phyloP scores from a whole-genome alignment of 2,113 vertebrate genomes.

The Picathartes gymnocephalus region DNA sequence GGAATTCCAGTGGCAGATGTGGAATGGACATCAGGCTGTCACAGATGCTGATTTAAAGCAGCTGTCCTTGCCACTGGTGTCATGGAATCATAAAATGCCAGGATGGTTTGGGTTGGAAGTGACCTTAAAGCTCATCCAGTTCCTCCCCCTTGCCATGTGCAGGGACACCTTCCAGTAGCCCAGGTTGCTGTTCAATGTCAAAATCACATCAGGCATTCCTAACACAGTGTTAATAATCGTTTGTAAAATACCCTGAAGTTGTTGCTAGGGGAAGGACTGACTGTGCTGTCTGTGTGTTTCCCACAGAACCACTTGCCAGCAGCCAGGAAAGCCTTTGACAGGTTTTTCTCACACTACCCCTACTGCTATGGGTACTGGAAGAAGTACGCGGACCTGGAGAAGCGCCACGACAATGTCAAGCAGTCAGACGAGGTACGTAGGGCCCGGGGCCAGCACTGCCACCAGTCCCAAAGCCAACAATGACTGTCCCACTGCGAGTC shows the following conservation, averaged over 20 bases:
- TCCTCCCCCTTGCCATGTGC: not conserved
- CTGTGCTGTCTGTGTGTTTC: not conserved
- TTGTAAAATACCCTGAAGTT: fast-evolving
- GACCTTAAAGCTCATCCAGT: not conserved
- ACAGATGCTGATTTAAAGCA: not conserved
- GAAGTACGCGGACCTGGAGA: constrained; percentile 97
- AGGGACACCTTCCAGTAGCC: not conserved
- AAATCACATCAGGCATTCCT: fast-evolving
- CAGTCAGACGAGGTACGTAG: constrained; percentile 92
- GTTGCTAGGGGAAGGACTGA: not conserved
- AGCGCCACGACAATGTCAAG: constrained; percentile 85
- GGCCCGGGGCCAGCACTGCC: constrained; percentile 38
- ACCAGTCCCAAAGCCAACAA: constrained; percentile 71
- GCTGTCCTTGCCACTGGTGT: not conserved
- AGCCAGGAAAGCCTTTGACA: constrained; percentile 90
- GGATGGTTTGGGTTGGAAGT: not conserved
- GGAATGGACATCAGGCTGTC: not conserved
- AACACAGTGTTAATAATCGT: not conserved
- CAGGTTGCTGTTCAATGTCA: fast-evolving
- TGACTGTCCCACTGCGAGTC: constrained; percentile 51
- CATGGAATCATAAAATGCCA: not conserved
- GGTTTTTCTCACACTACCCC: constrained; percentile 91
- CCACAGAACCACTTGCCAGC: constrained; percentile 85
- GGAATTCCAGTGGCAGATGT: not conserved
- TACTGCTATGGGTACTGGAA: constrained; percentile 99